Conservation (phyloP, 2,113 vertebrate genomes). For the Grantiella picta region DNA sequence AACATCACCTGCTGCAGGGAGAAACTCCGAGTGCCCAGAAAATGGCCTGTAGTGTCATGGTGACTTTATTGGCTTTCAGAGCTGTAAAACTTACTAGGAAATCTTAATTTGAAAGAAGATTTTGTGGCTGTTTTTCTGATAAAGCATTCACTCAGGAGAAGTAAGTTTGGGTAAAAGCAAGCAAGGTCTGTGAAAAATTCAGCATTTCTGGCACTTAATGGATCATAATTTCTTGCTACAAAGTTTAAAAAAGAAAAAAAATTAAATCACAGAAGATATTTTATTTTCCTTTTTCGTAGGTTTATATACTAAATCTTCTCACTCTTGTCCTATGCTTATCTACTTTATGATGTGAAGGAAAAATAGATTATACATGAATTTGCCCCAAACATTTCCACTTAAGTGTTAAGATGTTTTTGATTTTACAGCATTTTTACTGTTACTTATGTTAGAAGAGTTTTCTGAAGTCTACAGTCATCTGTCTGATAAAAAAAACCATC, state of each 20-base stretch:
- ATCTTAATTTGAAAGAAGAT: not conserved
- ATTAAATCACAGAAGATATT: not conserved
- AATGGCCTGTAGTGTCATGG: fast-evolving
- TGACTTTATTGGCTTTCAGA: not conserved
- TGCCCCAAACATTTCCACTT: not conserved
- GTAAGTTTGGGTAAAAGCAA: not conserved
- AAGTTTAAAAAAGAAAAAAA: not conserved
- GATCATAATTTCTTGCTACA: not conserved
- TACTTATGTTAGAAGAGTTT: not conserved
- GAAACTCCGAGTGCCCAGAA: not conserved
- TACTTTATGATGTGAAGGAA: not conserved
- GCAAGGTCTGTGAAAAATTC: not conserved
- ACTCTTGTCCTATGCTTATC: not conserved
- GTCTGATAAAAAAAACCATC: not conserved
- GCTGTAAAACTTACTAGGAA: not conserved
- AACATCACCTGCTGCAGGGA: not conserved
- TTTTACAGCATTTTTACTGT: not conserved
- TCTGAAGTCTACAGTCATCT: not conserved
- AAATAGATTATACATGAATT: not conserved
- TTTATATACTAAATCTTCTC: not conserved
- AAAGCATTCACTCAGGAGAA: not conserved
- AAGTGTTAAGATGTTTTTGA: not conserved
- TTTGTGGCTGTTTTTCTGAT: not conserved
- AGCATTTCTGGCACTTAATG: not conserved
- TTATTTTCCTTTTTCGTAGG: not conserved